Conservation (phyloP, 2,113 vertebrate species). For the Cariama cristata region DNA sequence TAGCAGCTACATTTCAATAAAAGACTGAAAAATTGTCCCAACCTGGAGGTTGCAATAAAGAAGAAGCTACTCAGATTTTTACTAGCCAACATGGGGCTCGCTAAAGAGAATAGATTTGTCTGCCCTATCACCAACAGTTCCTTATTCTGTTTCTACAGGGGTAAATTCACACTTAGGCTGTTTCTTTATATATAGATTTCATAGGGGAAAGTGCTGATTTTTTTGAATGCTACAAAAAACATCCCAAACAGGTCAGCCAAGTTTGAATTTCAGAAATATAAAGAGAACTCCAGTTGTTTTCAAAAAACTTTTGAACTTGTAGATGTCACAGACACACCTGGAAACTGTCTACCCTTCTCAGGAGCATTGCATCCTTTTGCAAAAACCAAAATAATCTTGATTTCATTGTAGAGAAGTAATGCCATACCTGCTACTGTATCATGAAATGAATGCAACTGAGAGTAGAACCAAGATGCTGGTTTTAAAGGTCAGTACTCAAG, state of each 20-base stretch:
- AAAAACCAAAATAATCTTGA: not conserved
- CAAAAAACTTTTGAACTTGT: not conserved
- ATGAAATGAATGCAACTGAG: not conserved
- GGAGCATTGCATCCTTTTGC: not conserved
- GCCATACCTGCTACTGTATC: not conserved
- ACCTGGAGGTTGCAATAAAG: not conserved
- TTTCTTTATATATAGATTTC: not conserved
- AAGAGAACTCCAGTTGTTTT: not conserved
- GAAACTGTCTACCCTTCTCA: not conserved
- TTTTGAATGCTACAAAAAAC: not conserved
- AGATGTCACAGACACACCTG: not conserved
- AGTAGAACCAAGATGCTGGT: not conserved
- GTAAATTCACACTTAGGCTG: not conserved
- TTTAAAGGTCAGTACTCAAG: not conserved
- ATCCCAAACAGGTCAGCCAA: fast-evolving
- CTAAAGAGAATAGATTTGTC: not conserved
- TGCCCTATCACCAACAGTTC: not conserved
- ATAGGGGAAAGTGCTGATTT: not conserved
- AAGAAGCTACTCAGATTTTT: not conserved
- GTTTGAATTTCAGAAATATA: not conserved
- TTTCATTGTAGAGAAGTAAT: not conserved
- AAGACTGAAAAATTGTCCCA: not conserved
- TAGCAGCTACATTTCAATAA: not conserved
- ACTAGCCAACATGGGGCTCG: not conserved
- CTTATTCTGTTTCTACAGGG: not conserved